phyloP scores from a whole-genome alignment of 92 coral and sea anemone genomes.

The Zoanthus solanderi region DNA sequence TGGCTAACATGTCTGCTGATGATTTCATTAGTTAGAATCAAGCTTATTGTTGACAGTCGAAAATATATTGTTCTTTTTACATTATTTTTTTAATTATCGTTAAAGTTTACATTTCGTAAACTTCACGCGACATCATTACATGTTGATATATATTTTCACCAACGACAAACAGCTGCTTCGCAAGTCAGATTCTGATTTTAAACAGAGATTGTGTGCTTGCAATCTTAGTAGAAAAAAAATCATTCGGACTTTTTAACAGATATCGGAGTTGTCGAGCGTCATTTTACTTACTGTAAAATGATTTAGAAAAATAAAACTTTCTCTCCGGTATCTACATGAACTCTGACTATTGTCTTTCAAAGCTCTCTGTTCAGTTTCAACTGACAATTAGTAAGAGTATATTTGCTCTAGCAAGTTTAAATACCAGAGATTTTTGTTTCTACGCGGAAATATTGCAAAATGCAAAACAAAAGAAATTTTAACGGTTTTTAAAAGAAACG shows the following conservation, averaged over 20 bases:
- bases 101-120: not conserved
- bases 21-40: not conserved
- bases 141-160: not conserved
- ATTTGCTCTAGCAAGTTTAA: not conserved
- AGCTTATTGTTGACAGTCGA: not conserved
- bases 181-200: not conserved
- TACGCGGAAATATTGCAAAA: not conserved
- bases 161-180: not conserved
- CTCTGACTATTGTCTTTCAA: not conserved
- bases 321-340: not conserved
- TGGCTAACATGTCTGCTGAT: not conserved
- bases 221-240: not conserved
- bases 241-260: not conserved
- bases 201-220: not conserved
- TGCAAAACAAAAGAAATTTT: not conserved
- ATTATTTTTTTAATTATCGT: not conserved
- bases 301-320: no score
- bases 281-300: no score
- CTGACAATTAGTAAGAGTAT: not conserved
- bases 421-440: conserved; percentile 10
- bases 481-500: not conserved
- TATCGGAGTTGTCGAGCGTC: not conserved
- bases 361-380: not conserved
- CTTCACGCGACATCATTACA: not conserved
- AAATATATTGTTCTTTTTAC: not conserved